Evolutionary conservation across 2,888 invertebrate genomes (phyloP).

Genomic region (Pachycephus smyrnensis): DNA sequence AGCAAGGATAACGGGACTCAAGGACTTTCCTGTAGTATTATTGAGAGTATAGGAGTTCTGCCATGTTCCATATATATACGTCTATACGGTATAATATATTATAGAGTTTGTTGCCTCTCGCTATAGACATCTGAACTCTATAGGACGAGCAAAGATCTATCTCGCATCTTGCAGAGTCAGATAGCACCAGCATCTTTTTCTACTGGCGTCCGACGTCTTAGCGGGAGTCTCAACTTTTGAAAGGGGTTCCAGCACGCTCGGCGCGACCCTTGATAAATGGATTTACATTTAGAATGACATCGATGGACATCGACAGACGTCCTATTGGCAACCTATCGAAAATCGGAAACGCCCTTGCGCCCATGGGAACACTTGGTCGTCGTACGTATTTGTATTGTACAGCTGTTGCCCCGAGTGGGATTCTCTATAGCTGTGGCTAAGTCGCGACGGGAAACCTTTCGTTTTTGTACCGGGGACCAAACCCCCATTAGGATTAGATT

Average conservation of each 20-base stretch:
- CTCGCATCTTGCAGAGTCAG: background rate
- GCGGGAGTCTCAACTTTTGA: background rate
- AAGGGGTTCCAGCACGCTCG: background rate
- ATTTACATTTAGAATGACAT: constrained; percentile 21
- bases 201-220: background rate
- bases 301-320: constrained; percentile 15
- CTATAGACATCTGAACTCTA: background rate
- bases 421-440: background rate
- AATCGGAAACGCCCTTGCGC: background rate
- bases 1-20: background rate
- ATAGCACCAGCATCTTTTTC: background rate
- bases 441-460: background rate
- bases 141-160: background rate
- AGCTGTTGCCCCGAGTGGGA: background rate
- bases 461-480: background rate
- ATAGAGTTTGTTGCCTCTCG: background rate
- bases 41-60: background rate
- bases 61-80: background rate
- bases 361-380: constrained; percentile 10
- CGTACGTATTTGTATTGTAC: background rate
- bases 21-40: background rate
- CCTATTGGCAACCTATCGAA: background rate
- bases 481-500: constrained; percentile 11
- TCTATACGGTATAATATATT: background rate
- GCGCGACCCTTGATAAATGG: constrained; percentile 17